phyloP scores from a whole-genome alignment of 2,797 vertebrate species.

The Enteromius thamalakanensis region DNA sequence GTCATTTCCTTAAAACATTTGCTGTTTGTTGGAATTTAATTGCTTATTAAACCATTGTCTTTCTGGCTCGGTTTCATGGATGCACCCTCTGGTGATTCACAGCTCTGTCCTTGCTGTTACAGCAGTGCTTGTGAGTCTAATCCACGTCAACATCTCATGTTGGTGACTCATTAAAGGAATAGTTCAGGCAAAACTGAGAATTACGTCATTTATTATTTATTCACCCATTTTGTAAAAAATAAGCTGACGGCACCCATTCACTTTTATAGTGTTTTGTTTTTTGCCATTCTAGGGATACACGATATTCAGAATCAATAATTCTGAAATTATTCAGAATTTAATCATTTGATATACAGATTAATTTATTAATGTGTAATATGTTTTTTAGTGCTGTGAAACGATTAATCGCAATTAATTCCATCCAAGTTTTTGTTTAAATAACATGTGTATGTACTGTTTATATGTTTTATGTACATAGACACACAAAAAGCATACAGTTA shows the following conservation, averaged over 20 bases:
- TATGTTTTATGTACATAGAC: too few relatives aligned
- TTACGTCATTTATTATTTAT: background rate
- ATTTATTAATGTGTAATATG: too few relatives aligned
- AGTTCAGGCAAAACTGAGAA: background rate
- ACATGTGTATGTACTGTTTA: too few relatives aligned
- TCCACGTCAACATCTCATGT: background rate
- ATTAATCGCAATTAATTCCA: too few relatives aligned
- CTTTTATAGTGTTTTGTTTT: background rate
- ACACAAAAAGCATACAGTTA: too few relatives aligned
- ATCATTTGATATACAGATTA: background rate
- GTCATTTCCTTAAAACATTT: constrained; percentile 15
- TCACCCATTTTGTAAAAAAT: background rate
- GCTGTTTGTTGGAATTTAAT: constrained; percentile 24
- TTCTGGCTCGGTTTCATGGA: background rate
- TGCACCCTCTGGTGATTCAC: background rate
- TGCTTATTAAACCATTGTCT: constrained; percentile 20
- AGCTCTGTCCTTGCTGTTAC: background rate
- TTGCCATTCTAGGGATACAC: background rate
- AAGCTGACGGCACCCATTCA: background rate
- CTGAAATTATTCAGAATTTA: too few relatives aligned
- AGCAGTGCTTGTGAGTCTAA: background rate
- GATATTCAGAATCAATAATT: background rate
- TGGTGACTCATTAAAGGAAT: background rate
- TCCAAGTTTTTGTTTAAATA: too few relatives aligned
- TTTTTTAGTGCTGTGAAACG: too few relatives aligned